phyloP scores from a whole-genome alignment of 2,888 invertebrate genomes.

The Stictocephala bisonia region DNA sequence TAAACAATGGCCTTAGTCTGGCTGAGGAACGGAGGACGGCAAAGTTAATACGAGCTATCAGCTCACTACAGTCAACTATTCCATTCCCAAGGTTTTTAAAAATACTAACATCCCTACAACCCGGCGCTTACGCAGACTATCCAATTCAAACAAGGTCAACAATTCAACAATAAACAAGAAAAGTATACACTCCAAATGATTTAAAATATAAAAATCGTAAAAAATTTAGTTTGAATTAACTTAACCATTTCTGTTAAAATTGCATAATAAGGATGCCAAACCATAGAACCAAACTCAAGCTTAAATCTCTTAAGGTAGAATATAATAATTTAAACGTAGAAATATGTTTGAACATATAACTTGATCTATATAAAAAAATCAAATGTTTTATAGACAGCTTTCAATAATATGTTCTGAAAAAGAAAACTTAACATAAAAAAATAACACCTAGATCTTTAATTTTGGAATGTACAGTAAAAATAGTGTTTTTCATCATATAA shows the following conservation, averaged over 20 bases:
- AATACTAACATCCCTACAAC: neutral
- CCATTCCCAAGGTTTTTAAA: neutral
- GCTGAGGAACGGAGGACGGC: no score
- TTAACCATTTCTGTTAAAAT: neutral
- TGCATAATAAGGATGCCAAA: neutral
- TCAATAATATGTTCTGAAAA: neutral
- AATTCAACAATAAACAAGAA: neutral
- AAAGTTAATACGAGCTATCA: no score
- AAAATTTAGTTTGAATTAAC: neutral
- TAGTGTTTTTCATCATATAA: no score
- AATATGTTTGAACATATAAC: neutral
- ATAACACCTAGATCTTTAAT: constrained; percentile 9
- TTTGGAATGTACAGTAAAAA: neutral
- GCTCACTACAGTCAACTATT: neutral
- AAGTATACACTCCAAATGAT: neutral
- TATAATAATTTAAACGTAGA: no score
- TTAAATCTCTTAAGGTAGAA: no score
- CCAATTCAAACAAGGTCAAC: neutral
- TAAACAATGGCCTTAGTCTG: no score
- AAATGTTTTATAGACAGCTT: neutral
- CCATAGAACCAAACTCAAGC: neutral
- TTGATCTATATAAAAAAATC: neutral
- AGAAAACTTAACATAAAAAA: neutral
- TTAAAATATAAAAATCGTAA: no score
- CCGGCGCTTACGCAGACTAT: neutral